A percentile compares a stretch with the other conserved stretches of the same genome.
phyloP scores from a whole-genome alignment of 2,888 invertebrate genomes.

The Hartigia nigra region DNA sequence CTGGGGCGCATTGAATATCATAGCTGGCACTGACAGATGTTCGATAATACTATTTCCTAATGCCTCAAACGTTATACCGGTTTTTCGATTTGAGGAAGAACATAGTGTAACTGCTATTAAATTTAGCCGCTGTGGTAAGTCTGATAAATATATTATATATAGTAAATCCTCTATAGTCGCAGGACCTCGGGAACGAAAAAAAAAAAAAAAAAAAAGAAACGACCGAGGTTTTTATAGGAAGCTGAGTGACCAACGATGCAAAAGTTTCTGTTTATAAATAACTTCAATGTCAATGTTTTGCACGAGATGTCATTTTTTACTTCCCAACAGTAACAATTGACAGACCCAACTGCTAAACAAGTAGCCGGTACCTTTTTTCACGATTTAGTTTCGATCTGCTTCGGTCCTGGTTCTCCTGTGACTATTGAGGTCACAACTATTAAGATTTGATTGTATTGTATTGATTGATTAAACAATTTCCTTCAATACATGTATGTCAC shows the following conservation, averaged over 20 bases:
- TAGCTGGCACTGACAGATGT: constrained; percentile 27
- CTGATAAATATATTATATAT: not conserved
- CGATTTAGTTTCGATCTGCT: not conserved
- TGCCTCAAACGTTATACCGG: not conserved
- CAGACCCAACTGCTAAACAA: not conserved
- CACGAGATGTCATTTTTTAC: not conserved
- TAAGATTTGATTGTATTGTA: not conserved
- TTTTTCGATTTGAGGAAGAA: not conserved
- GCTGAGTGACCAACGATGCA: not conserved
- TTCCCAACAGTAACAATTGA: not conserved
- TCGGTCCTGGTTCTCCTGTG: not conserved
- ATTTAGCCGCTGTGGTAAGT: not conserved
- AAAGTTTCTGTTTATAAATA: not conserved
- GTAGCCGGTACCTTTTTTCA: not conserved
- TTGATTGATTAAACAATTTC: not conserved
- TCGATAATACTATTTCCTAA: not conserved
- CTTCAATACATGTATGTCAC: not conserved
- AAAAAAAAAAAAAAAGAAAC: not conserved
- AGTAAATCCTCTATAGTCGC: not conserved
- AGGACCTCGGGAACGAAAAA: not conserved
- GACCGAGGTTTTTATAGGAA: not conserved
- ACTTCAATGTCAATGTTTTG: not conserved
- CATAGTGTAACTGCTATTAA: not conserved
- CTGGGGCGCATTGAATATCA: constrained; percentile 45
- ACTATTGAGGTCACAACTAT: not conserved